A percentile compares a stretch with the other conserved stretches of the same genome.
Conservation (phyloP, 2,888 invertebrate species). For the Hypselothyrea guttata region DNA sequence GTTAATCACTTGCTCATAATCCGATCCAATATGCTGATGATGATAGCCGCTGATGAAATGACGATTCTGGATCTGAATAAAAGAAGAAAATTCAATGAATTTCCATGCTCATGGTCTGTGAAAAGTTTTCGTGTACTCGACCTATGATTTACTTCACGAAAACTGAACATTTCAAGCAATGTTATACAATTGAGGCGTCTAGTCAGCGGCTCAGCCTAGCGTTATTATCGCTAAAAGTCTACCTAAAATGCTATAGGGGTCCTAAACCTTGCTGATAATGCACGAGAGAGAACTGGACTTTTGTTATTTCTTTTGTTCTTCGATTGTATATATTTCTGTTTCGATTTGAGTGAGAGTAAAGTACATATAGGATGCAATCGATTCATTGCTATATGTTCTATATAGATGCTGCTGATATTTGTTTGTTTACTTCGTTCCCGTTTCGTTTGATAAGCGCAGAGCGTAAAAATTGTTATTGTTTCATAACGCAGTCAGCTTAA, state of each 20-base stretch:
- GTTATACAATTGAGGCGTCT: constrained; percentile 38
- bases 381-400: constrained; percentile 17
- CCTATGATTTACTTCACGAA: constrained; percentile 18
- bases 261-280: constrained; percentile 72
- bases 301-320: neutral
- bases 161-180: constrained; percentile 33
- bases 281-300: constrained; percentile 11
- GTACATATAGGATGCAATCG: constrained; percentile 20
- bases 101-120: neutral
- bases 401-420: constrained; percentile 10
- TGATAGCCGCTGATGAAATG: constrained; percentile 78
- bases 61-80: constrained; percentile 67
- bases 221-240: constrained; percentile 51
- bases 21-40: constrained; percentile 79
- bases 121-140: constrained; percentile 16
- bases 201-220: constrained; percentile 20
- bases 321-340: neutral
- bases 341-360: constrained; percentile 22
- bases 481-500: neutral
- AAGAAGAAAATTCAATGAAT: constrained; percentile 1
- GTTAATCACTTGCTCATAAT: constrained; percentile 82
- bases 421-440: constrained; percentile 38
- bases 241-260: constrained; percentile 61
- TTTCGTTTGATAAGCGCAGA: constrained; percentile 36
- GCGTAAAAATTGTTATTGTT: constrained; percentile 37